Conservation (phyloP, 2,888 invertebrate species). For the Volucella inanis region DNA sequence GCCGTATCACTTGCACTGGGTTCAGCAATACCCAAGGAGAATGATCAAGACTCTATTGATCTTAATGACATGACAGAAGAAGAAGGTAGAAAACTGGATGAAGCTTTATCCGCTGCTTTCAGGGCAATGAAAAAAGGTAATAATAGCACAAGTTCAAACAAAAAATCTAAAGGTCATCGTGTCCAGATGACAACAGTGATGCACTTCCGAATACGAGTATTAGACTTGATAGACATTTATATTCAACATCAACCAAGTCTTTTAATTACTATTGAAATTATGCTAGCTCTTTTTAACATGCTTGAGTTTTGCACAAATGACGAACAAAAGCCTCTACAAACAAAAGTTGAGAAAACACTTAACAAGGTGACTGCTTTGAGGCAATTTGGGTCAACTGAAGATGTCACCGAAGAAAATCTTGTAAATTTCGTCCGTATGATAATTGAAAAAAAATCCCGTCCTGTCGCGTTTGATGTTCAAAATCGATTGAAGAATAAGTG, state of each 20-base stretch:
- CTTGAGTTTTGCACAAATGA: conserved; percentile 89
- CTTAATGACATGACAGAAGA: conserved; percentile 90
- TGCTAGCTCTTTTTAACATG: conserved; percentile 87
- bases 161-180: conserved; percentile 85
- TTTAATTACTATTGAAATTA: conserved; percentile 87
- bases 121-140: conserved; percentile 79
- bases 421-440: conserved; percentile 77
- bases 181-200: conserved; percentile 87
- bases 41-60: conserved; percentile 88
- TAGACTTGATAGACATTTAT: conserved; percentile 90
- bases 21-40: conserved; percentile 82
- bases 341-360: conserved; percentile 84
- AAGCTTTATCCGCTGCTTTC: conserved; percentile 89
- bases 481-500: conserved; percentile 79
- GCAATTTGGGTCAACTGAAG: conserved; percentile 73
- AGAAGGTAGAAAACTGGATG: conserved; percentile 89
- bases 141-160: conserved; percentile 78
- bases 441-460: conserved; percentile 78
- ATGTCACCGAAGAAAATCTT: conserved; percentile 77
- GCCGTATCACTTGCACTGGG: conserved; percentile 88
- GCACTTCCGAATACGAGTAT: conserved; percentile 89
- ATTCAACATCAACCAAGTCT: conserved; percentile 88
- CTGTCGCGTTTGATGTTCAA: conserved; percentile 76
- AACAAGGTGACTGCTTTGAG: conserved; percentile 77
- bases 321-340: conserved; percentile 87